Evolutionary conservation across 2,888 invertebrate species (phyloP).

Genomic region (Conistra vaccinii): DNA sequence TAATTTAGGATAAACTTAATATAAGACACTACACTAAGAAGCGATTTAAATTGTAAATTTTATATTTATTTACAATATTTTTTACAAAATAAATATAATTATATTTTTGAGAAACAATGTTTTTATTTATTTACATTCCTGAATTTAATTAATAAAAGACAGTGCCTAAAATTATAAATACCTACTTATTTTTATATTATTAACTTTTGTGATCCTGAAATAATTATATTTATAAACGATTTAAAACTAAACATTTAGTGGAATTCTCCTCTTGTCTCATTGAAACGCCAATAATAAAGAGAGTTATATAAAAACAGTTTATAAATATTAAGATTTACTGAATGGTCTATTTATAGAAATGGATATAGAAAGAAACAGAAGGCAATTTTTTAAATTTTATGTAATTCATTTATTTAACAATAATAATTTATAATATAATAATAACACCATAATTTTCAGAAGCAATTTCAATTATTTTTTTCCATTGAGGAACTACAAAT

Average conservation of each 20-base stretch:
- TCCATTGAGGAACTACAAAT: background rate
- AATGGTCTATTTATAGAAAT: no score
- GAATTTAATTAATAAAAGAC: background rate
- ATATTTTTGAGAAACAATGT: constrained; percentile 16
- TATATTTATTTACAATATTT: constrained; percentile 54
- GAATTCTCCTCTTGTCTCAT: background rate
- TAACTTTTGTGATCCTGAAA: background rate
- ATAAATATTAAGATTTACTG: background rate
- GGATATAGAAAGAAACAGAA: background rate
- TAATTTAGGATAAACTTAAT: constrained; percentile 36
- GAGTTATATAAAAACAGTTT: background rate
- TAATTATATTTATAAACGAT: constrained; percentile 15
- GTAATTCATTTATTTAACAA: constrained; percentile 3
- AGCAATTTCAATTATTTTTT: background rate
- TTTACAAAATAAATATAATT: constrained; percentile 51
- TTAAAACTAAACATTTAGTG: constrained; percentile 6
- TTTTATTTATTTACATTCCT: constrained; percentile 26
- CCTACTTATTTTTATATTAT: no score
- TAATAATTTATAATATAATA: background rate
- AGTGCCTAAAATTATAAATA: background rate
- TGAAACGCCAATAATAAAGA: background rate
- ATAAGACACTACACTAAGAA: constrained; percentile 35
- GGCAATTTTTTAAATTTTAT: background rate
- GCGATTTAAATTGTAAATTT: constrained; percentile 37
- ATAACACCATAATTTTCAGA: constrained; percentile 5